Base-by-base conservation (phyloP, 2,888 invertebrate genomes). In the Cryptocheilus praepositus region DNA sequence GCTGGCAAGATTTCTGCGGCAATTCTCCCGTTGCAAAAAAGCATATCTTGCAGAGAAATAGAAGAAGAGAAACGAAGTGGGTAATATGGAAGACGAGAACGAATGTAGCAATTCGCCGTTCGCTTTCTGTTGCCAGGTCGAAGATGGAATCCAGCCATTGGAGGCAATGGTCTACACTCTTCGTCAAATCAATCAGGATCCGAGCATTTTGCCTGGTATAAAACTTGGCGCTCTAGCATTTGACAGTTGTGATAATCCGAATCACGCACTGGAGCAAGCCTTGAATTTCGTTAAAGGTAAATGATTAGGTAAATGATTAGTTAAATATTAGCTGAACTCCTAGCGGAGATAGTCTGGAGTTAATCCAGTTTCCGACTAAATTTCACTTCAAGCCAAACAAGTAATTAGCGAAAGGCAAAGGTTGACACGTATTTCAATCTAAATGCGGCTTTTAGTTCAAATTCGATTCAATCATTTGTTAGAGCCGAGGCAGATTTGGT, bases 101-200 rank as follows among this genome's bases (percentile, higher is more conserved):
- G 76, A 76, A 55, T 64, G 56, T 36, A 36, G 44, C 36, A 46
- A 46, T 70, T 77, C 74, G 21, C 16, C 19, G 25, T 43, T 53
- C 18, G n/a, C 36, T 53, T 49, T 63, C 13, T 46, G 46, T 22
- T 15, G 61, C 36, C 36, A 36, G 89, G 73, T 85, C 25, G 90
- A 90, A 73, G 91, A 91, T 75, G 91, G 91, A 2, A 87, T 92
- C 46, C 91, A 91, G 74, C 89, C 90, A 3, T 78, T 92, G 74
- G 92, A 92, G 80, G 91, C 91, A 0, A 86, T 91, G 82, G 77
- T 91, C 52, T 91, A 88, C 80, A 89, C 91, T 1, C 76, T 91
- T 15, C 84, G 88, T 44, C 89, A 89, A 73, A 90, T 91, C 71
- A 92, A 92, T 83, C 78, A 81, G 2, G 85, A 90, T 73, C 81